Conservation (phyloP, 92 coral and sea anemone genomes). For the Hydrozoanthus gracilis region DNA sequence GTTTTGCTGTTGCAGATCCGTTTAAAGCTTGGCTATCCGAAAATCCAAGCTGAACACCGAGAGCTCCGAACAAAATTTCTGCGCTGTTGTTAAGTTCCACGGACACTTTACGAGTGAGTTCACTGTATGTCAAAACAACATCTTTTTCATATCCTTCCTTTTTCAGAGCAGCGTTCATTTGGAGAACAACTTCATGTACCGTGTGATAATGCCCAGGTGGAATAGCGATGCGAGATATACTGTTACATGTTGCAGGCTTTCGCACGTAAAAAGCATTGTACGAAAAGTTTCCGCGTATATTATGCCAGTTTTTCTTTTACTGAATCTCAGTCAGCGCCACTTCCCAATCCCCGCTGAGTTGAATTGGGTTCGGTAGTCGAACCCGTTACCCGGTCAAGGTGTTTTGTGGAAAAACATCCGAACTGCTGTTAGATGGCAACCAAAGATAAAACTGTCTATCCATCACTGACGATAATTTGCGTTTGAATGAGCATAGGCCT, state of each 20-base stretch:
- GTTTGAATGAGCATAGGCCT: constrained; percentile 15
- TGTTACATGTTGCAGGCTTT: neutral
- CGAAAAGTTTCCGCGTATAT: constrained; percentile 11
- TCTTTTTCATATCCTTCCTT: constrained; percentile 15
- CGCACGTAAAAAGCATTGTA: constrained; percentile 33
- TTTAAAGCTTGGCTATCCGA: neutral
- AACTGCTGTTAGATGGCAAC: constrained; percentile 50
- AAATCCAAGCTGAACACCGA: constrained; percentile 47
- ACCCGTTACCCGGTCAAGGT: constrained; percentile 54
- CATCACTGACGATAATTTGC: constrained; percentile 45
- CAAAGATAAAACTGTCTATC: constrained; percentile 57
- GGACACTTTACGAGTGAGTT: constrained; percentile 38
- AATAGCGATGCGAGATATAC: neutral
- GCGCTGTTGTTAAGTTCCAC: constrained; percentile 19
- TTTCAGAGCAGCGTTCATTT: constrained; percentile 41
- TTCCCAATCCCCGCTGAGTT: no score
- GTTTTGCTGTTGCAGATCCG: constrained; percentile 33
- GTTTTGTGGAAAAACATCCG: constrained; percentile 53
- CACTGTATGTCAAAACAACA: constrained; percentile 38
- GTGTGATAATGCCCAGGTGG: constrained; percentile 58
- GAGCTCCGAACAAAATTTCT: neutral
- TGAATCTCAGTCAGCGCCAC: no score
- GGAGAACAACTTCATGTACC: constrained; percentile 22
- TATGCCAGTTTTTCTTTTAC: neutral
- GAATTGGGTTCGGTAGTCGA: constrained; percentile 32